Evolutionary conservation across 1,140 invertebrate species (phyloP).

Genomic region (Drosophila albomicans): DNA sequence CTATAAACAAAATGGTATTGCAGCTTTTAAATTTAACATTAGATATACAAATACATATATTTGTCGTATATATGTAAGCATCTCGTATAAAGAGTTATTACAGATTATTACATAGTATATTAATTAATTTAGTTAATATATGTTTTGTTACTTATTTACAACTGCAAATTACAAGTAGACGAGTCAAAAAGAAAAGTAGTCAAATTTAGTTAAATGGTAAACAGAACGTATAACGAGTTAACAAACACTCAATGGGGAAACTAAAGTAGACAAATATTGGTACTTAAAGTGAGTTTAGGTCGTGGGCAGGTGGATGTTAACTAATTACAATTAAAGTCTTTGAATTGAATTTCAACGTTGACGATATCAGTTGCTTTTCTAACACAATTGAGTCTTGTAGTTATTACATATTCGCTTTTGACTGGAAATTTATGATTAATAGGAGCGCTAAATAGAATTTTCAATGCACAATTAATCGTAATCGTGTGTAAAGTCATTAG

Average conservation of each 20-base stretch:
- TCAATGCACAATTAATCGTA: slow-evolving; percentile 47
- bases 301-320: slow-evolving; percentile 41
- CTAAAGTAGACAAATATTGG: slow-evolving; percentile 24
- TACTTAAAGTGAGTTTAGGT: slow-evolving; percentile 64
- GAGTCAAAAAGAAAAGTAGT: slow-evolving; percentile 57
- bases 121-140: slow-evolving; percentile 34
- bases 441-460: slow-evolving; percentile 43
- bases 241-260: slow-evolving; percentile 60
- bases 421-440: slow-evolving; percentile 61
- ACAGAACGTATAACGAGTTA: slow-evolving; percentile 76
- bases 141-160: slow-evolving; percentile 66
- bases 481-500: slow-evolving; percentile 68
- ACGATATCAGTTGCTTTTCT: slow-evolving; percentile 46
- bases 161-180: slow-evolving; percentile 65
- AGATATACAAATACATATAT: slow-evolving; percentile 53
- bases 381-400: slow-evolving; percentile 76
- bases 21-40: slow-evolving; percentile 61
- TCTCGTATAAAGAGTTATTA: slow-evolving; percentile 60
- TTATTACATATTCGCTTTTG: slow-evolving; percentile 62
- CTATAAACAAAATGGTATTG: slow-evolving; percentile 59
- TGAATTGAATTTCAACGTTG: slow-evolving; percentile 56
- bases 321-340: slow-evolving; percentile 79
- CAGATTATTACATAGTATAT: slow-evolving; percentile 64
- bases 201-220: slow-evolving; percentile 54
- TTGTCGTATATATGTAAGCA: slow-evolving; percentile 36